A percentile compares a stretch with the other conserved stretches of the same genome.
Evolutionary conservation across 2,888 invertebrate species (phyloP).

Genomic region (Stenchaetothrips biformis): DNA sequence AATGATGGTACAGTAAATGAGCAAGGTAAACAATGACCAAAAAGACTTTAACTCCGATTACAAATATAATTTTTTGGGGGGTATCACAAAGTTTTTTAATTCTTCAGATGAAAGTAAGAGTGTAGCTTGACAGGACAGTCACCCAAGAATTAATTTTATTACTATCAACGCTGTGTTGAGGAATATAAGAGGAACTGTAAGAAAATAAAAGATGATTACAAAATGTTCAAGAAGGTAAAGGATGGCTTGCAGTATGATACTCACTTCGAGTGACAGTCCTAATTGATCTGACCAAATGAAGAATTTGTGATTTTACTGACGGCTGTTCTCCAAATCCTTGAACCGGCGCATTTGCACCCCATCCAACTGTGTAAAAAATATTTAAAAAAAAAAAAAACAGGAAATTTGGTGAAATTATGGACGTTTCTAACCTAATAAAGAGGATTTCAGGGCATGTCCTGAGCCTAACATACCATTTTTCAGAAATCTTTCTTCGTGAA

Average conservation of each 20-base stretch:
- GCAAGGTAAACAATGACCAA: background rate
- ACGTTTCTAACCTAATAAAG: background rate
- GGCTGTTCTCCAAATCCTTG: conserved; percentile 85
- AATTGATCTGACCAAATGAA: conserved; percentile 88
- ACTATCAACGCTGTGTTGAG: conserved; percentile 81
- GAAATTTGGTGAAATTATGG: background rate
- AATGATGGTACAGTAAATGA: background rate
- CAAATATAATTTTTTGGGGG: background rate
- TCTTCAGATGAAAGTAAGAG: background rate
- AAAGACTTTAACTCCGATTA: background rate
- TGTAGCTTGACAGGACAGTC: conserved; percentile 38
- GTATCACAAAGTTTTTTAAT: background rate
- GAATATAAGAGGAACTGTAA: conserved; percentile 93
- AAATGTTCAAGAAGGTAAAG: background rate
- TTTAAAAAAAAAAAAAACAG: conserved; percentile 34
- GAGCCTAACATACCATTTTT: conserved; percentile 65
- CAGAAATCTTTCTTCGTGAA: conserved; percentile 92
- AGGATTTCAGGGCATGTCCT: background rate
- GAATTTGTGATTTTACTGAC: conserved; percentile 78
- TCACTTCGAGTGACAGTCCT: conserved; percentile 96
- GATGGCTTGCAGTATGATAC: conserved; percentile 43
- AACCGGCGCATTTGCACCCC: conserved; percentile 65
- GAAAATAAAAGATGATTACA: conserved; percentile 42
- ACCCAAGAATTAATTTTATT: conserved; percentile 85
- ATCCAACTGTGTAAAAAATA: conserved; percentile 67